Base-by-base conservation (phyloP, 2,113 vertebrate genomes). In the Microtus richardsoni region DNA sequence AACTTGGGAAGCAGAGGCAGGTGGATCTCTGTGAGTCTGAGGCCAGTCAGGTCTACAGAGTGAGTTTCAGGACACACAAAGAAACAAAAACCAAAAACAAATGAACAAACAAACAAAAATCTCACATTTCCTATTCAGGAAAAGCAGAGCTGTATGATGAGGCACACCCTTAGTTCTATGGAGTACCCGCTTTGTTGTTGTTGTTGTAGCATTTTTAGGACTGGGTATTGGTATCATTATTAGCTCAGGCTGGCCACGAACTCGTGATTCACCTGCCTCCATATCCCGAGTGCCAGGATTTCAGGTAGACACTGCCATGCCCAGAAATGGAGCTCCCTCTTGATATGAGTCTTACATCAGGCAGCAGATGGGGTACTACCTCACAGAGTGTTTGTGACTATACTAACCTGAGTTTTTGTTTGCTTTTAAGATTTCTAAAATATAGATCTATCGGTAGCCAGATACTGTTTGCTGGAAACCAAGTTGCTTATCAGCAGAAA, bases 351-450 rank as follows among this genome's bases (percentile, higher is more conserved):
- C 71, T 78, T 87, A 11, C 36, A 74, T 75, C 28, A 78, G 85
- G 41, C 41, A 71, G 68, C 47, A 52, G 13, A 24, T n/a, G 9
- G 12, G 30, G 3, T 3, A n/a, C 33, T 6, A 6, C 14, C 12
- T 93, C 66, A 52, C 19, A 90, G 83, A 71, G 77, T 26, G 52
- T 26, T 78, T 12, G 8, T 7, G 3, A 62, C 7, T 79, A 16
- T 17, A 91, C 54, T 41, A 19, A 49, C 70, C 54, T 58, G 66
- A 33, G 24, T 14, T 75, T 82, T n/a, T 83, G 58, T 79, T 90
- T 88, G 44, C 70, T 85, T 86, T 41, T 74, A 92, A 91, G 47
- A 78, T 36, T 64, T 89, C 84, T 92, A 91, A 94, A 66, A 85
- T 21, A 44, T 24, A 21, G 5, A 77, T 66, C 3, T 60, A 88